Conservation (phyloP, 2,888 invertebrate species). For the Himalopsyche anomala region DNA sequence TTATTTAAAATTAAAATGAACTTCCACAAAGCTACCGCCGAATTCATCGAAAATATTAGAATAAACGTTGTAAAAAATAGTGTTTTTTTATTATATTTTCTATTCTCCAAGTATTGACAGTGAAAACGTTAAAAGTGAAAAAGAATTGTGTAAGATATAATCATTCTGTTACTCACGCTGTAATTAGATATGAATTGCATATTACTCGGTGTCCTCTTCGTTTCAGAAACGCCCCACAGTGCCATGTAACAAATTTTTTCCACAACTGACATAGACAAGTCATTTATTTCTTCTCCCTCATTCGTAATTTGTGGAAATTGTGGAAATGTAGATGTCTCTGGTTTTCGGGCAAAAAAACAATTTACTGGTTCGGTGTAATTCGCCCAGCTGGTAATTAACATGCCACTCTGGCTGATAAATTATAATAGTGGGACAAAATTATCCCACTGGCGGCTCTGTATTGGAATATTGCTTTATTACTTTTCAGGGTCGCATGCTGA, state of each 20-base stretch:
- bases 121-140: too few relatives aligned
- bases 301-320: slow-evolving; percentile 34
- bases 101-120: too few relatives aligned
- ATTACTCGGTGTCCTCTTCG: background rate
- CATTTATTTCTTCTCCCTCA: slow-evolving; percentile 40
- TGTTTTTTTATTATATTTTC: too few relatives aligned
- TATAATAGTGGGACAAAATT: slow-evolving; percentile 6
- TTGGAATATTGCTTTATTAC: slow-evolving; percentile 18
- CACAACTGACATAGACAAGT: slow-evolving; percentile 43
- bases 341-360: slow-evolving; percentile 28
- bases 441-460: background rate
- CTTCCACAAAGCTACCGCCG: too few relatives aligned
- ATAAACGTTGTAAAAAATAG: too few relatives aligned
- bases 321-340: slow-evolving; percentile 39
- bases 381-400: slow-evolving; percentile 29
- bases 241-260: slow-evolving; percentile 37
- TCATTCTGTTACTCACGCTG: too few relatives aligned
- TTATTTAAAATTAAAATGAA: too few relatives aligned
- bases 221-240: background rate
- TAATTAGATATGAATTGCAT: too few relatives aligned
- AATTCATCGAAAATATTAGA: too few relatives aligned
- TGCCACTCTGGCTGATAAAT: slow-evolving; percentile 36
- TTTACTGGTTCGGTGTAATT: background rate
- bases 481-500: background rate
- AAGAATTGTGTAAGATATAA: too few relatives aligned